Evolutionary conservation across 2,888 invertebrate genomes (phyloP), one percentile per base, ranked within the genome.

Genomic region (Eupithecia tripunctaria): DNA sequence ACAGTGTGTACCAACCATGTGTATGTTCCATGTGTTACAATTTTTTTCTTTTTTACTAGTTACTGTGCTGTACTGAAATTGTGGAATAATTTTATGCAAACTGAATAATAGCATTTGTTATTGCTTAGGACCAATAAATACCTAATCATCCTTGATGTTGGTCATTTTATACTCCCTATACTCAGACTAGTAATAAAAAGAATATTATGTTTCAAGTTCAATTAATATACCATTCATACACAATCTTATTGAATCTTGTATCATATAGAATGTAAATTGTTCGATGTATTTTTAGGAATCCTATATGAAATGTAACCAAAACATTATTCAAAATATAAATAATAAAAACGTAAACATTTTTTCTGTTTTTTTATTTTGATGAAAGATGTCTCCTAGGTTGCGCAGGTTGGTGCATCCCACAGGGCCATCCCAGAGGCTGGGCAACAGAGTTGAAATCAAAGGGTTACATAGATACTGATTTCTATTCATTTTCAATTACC

Each of bases 281-380:
- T 92, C 89, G 87, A 87, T 82, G 89, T 92, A 92, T 90, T 91
- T 88, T 90, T 92, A 93, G 91, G 89, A 68, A 79, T 77, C 82
- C 87, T 92, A 92, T 90, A 88, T 89, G 87, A 91, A 93, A 90
- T 94, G 91, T 94, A 94, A 94, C 93, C 94, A 93, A 93, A 94
- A 93, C 91, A 90, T 90, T 94, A 94, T 94, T 92, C 93, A 94
- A 92, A 91, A 88, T 91, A 91, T 88, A 87, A 90, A 89, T 86
- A 72, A 63, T 63, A 64, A 64, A 87, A 90, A 90, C 91, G 88
- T 88, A 92, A 91, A 77, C 77, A 80, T 90, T 92, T 91, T 91
- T 92, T 91, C 91, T 90, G 85, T 88, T 78, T 71, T 73, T 71
- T 77, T 70, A 68, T 74, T 79, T 69, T n/a, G n/a, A n/a, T n/a